These are phyloP conservation scores for Acleris literana DNA, from an alignment of 2,888 invertebrate species.

Conservation along the genomic window DNA sequence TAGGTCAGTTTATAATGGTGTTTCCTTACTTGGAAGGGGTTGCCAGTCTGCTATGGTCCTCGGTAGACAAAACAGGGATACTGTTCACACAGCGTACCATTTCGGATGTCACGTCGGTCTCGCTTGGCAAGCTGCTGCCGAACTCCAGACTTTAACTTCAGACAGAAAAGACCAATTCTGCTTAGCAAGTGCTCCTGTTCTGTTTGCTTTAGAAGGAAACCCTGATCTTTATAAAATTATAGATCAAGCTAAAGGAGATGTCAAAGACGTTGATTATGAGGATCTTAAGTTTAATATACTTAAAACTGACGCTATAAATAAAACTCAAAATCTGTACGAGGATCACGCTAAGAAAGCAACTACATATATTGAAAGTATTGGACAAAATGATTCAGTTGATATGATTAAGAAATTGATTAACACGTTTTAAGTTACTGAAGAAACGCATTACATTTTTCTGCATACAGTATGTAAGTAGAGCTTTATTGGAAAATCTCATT, in stretches of 20 bases:
- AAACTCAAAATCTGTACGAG: conserved; percentile 68
- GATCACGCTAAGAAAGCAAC: conserved; percentile 73
- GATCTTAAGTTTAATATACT: conserved; percentile 79
- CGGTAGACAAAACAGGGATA: conserved; percentile 86
- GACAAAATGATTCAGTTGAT: conserved; percentile 71
- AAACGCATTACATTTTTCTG: neutral
- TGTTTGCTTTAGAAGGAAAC: conserved; percentile 91
- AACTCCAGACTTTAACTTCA: conserved; percentile 74
- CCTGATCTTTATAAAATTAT: conserved; percentile 86
- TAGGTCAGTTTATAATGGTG: conserved; percentile 88
- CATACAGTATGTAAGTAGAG: too few species aligned
- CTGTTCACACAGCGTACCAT: conserved; percentile 88
- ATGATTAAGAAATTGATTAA: conserved; percentile 77
- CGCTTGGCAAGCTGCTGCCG: conserved; percentile 89
- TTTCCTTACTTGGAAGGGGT: conserved; percentile 86
- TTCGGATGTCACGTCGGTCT: conserved; percentile 93
- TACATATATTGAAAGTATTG: conserved; percentile 66
- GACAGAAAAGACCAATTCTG: conserved; percentile 87
- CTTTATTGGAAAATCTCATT: too few species aligned
- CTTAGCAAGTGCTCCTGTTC: conserved; percentile 91
- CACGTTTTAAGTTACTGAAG: conserved; percentile 53
- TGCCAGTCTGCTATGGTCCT: conserved; percentile 91
- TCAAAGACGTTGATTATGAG: conserved; percentile 87
- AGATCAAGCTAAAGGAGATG: conserved; percentile 86
- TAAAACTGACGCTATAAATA: conserved; percentile 74